Evolutionary conservation across 2,797 vertebrate species (phyloP).

Genomic region (Rhabdomys pumilio): DNA sequence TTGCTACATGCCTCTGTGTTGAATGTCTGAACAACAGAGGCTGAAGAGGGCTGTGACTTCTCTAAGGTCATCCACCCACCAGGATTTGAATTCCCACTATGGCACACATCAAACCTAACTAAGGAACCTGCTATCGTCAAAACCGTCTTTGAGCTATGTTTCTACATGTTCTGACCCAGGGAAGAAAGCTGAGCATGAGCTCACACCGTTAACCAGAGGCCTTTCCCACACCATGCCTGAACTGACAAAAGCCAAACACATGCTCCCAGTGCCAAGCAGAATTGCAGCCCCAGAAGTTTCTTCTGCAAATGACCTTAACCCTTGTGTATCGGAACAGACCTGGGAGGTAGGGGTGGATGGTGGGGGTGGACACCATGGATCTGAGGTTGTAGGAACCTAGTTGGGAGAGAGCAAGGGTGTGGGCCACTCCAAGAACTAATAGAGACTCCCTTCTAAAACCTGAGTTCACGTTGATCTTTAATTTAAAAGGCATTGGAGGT

Average conservation of each 20-base stretch:
- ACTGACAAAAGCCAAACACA: neutral
- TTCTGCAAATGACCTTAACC: neutral
- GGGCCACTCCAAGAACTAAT: neutral
- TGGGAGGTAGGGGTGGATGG: neutral
- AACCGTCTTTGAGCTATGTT: neutral
- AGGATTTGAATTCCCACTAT: neutral
- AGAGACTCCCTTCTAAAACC: neutral
- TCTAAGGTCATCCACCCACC: neutral
- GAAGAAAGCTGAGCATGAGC: neutral
- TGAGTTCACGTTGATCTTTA: neutral
- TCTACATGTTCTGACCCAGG: neutral
- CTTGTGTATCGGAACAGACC: neutral
- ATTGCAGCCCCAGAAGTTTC: neutral
- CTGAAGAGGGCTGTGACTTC: neutral
- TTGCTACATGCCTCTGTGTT: neutral
- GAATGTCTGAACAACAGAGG: neutral
- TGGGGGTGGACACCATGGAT: accelerated
- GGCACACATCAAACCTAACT: neutral
- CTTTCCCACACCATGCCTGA: neutral
- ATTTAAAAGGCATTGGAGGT: conserved; percentile 35
- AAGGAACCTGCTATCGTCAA: neutral
- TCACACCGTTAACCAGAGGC: neutral
- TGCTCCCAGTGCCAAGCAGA: neutral
- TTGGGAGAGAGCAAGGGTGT: accelerated
- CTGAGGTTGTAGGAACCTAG: neutral